A percentile compares a stretch with the other conserved stretches of the same genome.
These are phyloP conservation scores for Lasioglossum villosulum DNA, from an alignment of 2,888 invertebrate genomes.

Conservation along the genomic window DNA sequence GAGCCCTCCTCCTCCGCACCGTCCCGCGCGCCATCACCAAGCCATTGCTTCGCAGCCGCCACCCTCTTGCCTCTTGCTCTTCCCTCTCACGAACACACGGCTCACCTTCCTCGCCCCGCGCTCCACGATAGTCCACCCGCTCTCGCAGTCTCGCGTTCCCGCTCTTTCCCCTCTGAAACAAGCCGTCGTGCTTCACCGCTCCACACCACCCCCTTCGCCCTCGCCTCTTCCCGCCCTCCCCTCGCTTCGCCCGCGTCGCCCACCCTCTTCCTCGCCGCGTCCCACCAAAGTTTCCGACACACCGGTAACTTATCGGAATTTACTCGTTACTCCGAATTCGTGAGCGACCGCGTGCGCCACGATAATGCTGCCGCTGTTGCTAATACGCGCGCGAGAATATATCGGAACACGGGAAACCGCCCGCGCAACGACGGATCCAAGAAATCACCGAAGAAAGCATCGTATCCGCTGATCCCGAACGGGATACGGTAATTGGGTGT, in stretches of 20 bases:
- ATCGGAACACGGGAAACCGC: background rate
- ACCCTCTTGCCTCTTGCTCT: conserved; percentile 55
- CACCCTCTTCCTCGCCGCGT: conserved; percentile 23
- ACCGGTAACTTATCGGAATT: conserved; percentile 71
- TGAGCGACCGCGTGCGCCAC: conserved; percentile 61
- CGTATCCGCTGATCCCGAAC: background rate
- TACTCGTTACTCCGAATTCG: conserved; percentile 70
- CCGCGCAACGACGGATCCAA: background rate
- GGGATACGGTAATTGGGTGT: conserved; percentile 20
- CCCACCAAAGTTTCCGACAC: conserved; percentile 68
- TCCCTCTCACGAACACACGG: conserved; percentile 41
- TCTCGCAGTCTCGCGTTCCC: conserved; percentile 52
- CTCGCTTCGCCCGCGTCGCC: background rate
- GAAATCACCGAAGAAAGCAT: background rate
- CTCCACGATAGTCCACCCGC: conserved; percentile 21
- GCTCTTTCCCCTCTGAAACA: conserved; percentile 59
- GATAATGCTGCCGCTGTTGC: conserved; percentile 27
- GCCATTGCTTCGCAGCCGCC: conserved; percentile 33
- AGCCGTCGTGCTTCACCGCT: conserved; percentile 43
- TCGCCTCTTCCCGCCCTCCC: background rate
- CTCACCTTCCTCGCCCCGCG: conserved; percentile 48
- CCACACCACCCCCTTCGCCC: background rate
- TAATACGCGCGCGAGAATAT: conserved; percentile 16
- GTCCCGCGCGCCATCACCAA: conserved; percentile 15
- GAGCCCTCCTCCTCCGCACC: background rate